Conservation (phyloP, 2,888 invertebrate genomes). For the Sclerodermus sp. region DNA sequence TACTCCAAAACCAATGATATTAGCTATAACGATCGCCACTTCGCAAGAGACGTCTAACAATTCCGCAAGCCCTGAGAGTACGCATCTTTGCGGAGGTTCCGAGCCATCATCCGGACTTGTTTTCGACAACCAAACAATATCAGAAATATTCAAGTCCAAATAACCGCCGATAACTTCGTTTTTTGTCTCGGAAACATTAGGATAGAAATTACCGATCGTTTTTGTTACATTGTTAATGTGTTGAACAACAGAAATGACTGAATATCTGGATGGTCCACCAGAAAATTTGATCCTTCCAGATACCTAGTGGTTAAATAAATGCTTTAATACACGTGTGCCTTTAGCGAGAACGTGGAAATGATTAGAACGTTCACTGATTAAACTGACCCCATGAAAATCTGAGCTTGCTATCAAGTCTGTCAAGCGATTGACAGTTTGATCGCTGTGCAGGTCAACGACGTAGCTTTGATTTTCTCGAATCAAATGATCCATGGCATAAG, state of each 20-base stretch:
- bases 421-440: slow-evolving; percentile 62
- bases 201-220: slow-evolving; percentile 64
- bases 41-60: slow-evolving; percentile 73
- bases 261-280: slow-evolving; percentile 69
- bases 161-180: slow-evolving; percentile 61
- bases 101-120: slow-evolving; percentile 71
- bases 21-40: slow-evolving; percentile 69
- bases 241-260: slow-evolving; percentile 65
- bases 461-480: slow-evolving; percentile 65
- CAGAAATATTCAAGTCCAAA: slow-evolving; percentile 61
- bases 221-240: slow-evolving; percentile 60
- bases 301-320: no score
- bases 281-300: slow-evolving; percentile 73
- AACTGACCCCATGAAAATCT: slow-evolving; percentile 69
- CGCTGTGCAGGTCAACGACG: slow-evolving; percentile 61
- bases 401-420: slow-evolving; percentile 67
- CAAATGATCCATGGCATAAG: slow-evolving; percentile 69
- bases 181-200: slow-evolving; percentile 58
- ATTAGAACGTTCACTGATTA: no score
- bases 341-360: no score
- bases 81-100: slow-evolving; percentile 64
- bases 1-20: slow-evolving; percentile 64
- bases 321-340: no score
- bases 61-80: slow-evolving; percentile 69
- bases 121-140: slow-evolving; percentile 68